Evolutionary conservation across 2,888 invertebrate genomes (phyloP).

Genomic region (Drosophila kuntzei): DNA sequence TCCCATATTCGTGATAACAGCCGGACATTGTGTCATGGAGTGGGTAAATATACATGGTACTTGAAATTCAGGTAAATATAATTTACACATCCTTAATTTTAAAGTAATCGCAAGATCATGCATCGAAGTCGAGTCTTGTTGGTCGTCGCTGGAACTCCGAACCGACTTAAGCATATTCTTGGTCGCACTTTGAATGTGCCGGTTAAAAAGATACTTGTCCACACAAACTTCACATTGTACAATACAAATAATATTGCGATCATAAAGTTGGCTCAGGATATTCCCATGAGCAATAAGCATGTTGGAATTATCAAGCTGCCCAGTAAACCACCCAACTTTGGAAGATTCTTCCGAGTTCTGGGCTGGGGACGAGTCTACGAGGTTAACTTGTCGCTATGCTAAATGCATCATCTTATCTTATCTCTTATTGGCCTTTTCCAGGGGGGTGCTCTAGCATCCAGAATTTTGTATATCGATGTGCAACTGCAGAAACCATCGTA

Average conservation of each 20-base stretch:
- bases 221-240: slow-evolving; percentile 33
- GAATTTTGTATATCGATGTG: slow-evolving; percentile 29
- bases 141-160: slow-evolving; percentile 55
- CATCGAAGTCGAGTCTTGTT: slow-evolving; percentile 43
- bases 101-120: slow-evolving; percentile 50
- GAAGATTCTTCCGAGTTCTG: slow-evolving; percentile 20
- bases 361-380: slow-evolving; percentile 64
- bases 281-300: slow-evolving; percentile 18
- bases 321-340: neutral
- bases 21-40: slow-evolving; percentile 65
- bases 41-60: slow-evolving; percentile 36
- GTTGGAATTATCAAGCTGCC: slow-evolving; percentile 38
- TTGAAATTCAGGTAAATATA: neutral
- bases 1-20: slow-evolving; percentile 46
- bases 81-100: neutral
- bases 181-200: slow-evolving; percentile 20
- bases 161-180: slow-evolving; percentile 29
- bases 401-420: neutral
- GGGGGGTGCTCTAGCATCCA: slow-evolving; percentile 40
- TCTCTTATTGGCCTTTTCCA: slow-evolving; percentile 5
- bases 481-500: neutral
- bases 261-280: neutral
- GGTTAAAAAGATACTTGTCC: slow-evolving; percentile 51
- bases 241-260: slow-evolving; percentile 64
- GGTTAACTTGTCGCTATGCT: slow-evolving; percentile 1